A percentile compares a stretch with the other conserved stretches of the same genome.
Evolutionary conservation across 2,113 vertebrate species (phyloP).

Genomic region (Podarcis muralis): DNA sequence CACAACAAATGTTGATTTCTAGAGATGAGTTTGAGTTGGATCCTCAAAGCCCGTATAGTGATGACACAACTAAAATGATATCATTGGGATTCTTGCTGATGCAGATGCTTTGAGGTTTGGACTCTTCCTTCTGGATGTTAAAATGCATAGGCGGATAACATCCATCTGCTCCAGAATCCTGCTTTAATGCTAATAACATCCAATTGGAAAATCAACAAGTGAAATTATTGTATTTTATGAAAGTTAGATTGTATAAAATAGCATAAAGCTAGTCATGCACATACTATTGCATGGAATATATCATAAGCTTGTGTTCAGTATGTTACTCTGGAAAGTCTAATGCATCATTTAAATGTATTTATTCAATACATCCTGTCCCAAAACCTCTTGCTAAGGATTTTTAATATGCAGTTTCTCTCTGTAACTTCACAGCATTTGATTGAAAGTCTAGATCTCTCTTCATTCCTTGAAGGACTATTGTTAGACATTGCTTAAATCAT

Average conservation of each 20-base stretch:
- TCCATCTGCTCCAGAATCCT: not conserved
- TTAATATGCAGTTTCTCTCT: constrained; percentile 28
- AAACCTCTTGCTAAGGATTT: constrained; percentile 28
- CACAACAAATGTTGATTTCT: not conserved
- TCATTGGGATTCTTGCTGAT: not conserved
- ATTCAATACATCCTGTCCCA: constrained; percentile 20
- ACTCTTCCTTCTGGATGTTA: not conserved
- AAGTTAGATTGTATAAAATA: constrained; percentile 1
- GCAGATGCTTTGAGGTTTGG: not conserved
- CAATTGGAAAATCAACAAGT: not conserved
- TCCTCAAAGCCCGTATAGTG: not conserved
- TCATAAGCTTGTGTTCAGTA: not conserved
- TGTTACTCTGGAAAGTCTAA: constrained; percentile 6
- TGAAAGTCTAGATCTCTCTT: constrained; percentile 19
- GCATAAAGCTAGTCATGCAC: constrained; percentile 6
- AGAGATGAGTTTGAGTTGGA: not conserved
- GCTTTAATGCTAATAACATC: not conserved
- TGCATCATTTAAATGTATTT: constrained; percentile 37
- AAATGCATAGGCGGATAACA: not conserved
- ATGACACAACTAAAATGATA: not conserved
- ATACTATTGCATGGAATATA: not conserved
- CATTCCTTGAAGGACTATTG: constrained; percentile 14
- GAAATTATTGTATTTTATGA: not conserved
- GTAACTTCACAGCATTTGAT: constrained; percentile 13
- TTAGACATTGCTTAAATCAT: constrained; percentile 32